Evolutionary conservation across 2,888 invertebrate species (phyloP), one percentile per base, ranked within the genome.

Genomic region (Drosophila mimetica): DNA sequence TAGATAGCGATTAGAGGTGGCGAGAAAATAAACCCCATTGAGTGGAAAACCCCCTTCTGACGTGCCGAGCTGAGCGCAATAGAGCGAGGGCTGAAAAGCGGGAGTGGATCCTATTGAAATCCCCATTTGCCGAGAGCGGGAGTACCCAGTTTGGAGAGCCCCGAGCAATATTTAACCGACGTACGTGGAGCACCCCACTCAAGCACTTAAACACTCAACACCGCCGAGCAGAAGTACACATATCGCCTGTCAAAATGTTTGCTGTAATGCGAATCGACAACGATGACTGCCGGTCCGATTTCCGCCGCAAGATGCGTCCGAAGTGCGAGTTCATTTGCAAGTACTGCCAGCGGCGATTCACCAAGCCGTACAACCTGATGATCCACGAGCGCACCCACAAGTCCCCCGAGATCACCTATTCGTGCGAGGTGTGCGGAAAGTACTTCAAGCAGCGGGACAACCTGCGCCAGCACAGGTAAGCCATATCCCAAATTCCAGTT

Each of bases 281-380:
- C 93, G 96, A 96, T 93, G 96, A 96, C 93, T 95, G 96, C 93
- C 94, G 95, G 92, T 94, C 96, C 93, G 96, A 96, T 94, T 96
- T 96, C 93, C 94, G 96, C 93, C 95, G 96, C 93, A 96, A 96
- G 93, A 96, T 96, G 95, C 94, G 97, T 91, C 95, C 96, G 90
- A 98, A 98, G 94, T 98, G 98, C 94, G 98, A 99, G 93, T 99
- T 97, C 93, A 97, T 99, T 92, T 99, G 99, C 95, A 97, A 97
- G 93, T 99, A 96, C 93, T 99, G 99, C 94, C 97, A 97, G 92
- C 95, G 99, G 90, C 95, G 98, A 92, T 99, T 99, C 94, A 98
- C 98, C 91, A 99, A 99, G 93, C 96, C 97, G 83, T 99, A 99
- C 94, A 99, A 99, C 93, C 94, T 99, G 92, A 95, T 99, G 94